Evolutionary conservation across 2,888 invertebrate species (phyloP), one percentile per base, ranked within the genome.

Genomic region (Trichogramma evanescens): DNA sequence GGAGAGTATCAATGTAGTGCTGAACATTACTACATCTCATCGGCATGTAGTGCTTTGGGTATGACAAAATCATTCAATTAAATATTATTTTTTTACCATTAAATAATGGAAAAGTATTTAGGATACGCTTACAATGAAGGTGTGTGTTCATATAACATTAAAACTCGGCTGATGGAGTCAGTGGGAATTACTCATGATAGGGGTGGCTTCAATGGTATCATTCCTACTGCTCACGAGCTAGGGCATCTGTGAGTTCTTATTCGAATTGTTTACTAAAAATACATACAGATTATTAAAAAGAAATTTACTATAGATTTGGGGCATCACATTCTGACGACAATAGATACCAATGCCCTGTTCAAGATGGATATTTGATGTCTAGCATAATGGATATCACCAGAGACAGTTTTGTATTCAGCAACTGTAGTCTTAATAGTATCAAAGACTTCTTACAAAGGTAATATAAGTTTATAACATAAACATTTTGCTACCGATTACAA

Each of bases 281-380:
- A 26, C 26, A 2, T 26, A 26, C 26, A 26, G 26, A 26, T 26
- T 2, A 26, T 26, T 26, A 3, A 26, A 26, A 26, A 26, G 26
- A 26, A 26, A 26, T 26, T 26, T 26, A 26, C 26, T 43, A 5
- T 13, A 63, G 63, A 40, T 49, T 63, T 38, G 63, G 63, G 13
- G 63, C 63, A 5, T 59, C 59, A 9, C 63, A 63, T 42, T 43
- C 6, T 42, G 2, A 1, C 2, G 5, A 0, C 0, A 49, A 57
- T 4, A 40, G 40, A 9, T 6, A 43, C 26, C 2, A 44, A 0
- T 63, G 63, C 26, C 44, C 53, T 4, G 5, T 41, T 2, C 38
- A 40, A n/a, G 63, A 63, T 13, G 57, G 63, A 1, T 59, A 57
- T 52, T 9, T 63, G 6, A 63, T 63, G 63, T 63, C 63, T 2